A percentile compares a stretch with the other conserved stretches of the same genome.
Evolutionary conservation across 2,113 vertebrate species (phyloP).

Genomic region (Agapornis roseicollis): DNA sequence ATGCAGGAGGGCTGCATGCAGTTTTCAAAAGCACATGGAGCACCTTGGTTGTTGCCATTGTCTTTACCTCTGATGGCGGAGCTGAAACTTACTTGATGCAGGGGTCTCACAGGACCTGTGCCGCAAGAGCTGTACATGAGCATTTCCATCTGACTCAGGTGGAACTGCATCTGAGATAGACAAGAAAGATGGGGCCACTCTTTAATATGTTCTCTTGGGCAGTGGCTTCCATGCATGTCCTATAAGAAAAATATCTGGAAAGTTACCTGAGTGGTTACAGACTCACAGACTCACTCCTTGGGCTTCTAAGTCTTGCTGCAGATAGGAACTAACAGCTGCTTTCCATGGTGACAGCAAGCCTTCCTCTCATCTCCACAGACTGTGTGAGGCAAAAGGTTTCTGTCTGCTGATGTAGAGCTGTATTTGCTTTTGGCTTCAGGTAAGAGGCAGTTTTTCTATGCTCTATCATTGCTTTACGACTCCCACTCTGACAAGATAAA

Average conservation of each 20-base stretch:
- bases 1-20: neutral
- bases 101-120: neutral
- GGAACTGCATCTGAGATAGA: neutral
- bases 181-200: neutral
- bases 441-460: neutral
- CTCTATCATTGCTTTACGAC: neutral
- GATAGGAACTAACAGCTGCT: neutral
- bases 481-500: neutral
- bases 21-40: neutral
- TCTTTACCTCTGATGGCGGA: neutral
- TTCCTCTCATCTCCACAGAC: neutral
- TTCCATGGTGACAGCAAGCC: neutral
- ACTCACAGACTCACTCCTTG: neutral
- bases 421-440: neutral
- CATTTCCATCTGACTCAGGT: neutral
- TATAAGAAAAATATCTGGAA: neutral
- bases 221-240: accelerated
- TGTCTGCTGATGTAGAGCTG: neutral
- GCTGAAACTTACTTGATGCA: neutral
- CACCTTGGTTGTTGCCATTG: neutral
- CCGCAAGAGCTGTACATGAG: neutral
- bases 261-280: neutral
- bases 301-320: neutral
- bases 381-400: neutral
- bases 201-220: neutral